phyloP scores from a whole-genome alignment of 2,888 invertebrate species.

The Arenicola marina region DNA sequence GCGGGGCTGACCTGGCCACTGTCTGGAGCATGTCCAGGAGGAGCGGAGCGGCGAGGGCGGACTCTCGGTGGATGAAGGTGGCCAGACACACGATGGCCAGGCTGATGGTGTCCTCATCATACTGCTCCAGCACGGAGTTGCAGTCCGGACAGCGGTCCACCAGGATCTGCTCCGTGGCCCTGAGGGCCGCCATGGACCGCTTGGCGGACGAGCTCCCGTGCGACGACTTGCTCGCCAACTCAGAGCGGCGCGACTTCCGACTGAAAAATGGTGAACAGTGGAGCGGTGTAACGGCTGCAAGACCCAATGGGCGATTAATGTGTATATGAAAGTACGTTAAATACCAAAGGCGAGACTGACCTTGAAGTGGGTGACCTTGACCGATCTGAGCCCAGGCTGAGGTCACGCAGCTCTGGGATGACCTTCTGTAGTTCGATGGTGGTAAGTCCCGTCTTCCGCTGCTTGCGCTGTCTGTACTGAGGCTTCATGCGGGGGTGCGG shows the following conservation, averaged over 20 bases:
- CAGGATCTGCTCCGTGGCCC: constrained; percentile 35
- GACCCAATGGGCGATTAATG: no score
- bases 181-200: background rate
- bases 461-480: constrained; percentile 52
- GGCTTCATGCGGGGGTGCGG: constrained; percentile 43
- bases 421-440: constrained; percentile 59
- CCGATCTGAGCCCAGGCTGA: constrained; percentile 5
- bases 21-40: constrained; percentile 87
- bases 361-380: background rate
- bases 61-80: constrained; percentile 95
- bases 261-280: no score
- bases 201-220: constrained; percentile 1
- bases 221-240: constrained; percentile 9
- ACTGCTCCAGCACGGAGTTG: constrained; percentile 72
- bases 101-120: constrained; percentile 95
- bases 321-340: no score
- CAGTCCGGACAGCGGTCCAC: constrained; percentile 79
- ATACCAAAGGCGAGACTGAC: no score
- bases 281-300: no score
- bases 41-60: constrained; percentile 87
- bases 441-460: constrained; percentile 57
- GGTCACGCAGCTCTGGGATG: constrained; percentile 50
- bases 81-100: constrained; percentile 90
- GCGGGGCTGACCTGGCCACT: constrained; percentile 70
- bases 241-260: constrained; percentile 12